Evolutionary conservation across 2,113 vertebrate species (phyloP).

Genomic region (Amblyopsis rosae): DNA sequence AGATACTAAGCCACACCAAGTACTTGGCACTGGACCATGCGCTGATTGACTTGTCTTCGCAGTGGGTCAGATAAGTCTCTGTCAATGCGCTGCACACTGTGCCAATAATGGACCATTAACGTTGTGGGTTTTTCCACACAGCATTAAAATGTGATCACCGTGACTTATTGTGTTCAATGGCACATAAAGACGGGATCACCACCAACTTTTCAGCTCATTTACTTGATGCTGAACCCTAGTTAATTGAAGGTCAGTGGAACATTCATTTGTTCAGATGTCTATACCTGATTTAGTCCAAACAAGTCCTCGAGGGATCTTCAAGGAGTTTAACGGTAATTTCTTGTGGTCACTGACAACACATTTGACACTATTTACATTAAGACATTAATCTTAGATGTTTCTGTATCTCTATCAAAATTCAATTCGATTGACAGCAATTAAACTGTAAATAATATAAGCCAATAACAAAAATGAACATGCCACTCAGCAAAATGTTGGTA

Average conservation of each 20-base stretch:
- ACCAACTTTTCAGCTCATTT: conserved; percentile 60
- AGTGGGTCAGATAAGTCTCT: conserved; percentile 63
- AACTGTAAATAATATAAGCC: conserved; percentile 2
- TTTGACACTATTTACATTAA: background rate
- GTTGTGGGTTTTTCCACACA: conserved; percentile 48
- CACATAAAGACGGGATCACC: conserved; percentile 53
- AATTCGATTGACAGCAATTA: background rate
- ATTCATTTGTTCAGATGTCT: conserved; percentile 27
- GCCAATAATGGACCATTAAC: conserved; percentile 60
- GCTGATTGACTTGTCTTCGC: conserved; percentile 67
- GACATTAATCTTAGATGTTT: background rate
- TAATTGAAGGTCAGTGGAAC: conserved; percentile 50
- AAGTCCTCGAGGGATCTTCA: background rate
- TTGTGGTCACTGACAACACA: background rate
- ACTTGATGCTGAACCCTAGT: conserved; percentile 58
- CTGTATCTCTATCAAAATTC: background rate
- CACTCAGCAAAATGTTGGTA: conserved; percentile 37
- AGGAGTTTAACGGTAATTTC: background rate
- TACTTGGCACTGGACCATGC: conserved; percentile 52
- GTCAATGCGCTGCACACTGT: conserved; percentile 43
- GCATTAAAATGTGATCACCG: conserved; percentile 70
- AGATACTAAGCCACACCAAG: conserved; percentile 47
- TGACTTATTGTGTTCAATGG: conserved; percentile 66
- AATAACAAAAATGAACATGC: conserved; percentile 1
- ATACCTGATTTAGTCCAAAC: conserved; percentile 1